Conservation (phyloP, 2,888 invertebrate genomes). For the Timandra comae region DNA sequence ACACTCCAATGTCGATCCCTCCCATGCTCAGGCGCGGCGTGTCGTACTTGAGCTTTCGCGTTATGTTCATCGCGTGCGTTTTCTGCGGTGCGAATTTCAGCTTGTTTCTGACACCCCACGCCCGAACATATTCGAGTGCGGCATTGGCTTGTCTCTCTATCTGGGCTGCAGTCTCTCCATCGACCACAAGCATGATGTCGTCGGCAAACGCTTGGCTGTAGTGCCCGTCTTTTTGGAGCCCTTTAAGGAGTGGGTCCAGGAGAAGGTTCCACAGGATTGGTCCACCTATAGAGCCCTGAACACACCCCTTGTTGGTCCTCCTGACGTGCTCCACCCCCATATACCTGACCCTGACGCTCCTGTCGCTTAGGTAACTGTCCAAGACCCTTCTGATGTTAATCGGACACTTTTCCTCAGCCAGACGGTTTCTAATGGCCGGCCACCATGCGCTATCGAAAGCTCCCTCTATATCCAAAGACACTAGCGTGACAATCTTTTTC, state of each 20-base stretch:
- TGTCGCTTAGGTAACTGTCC: conserved; percentile 5
- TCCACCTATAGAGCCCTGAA: conserved; percentile 12
- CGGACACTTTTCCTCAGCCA: conserved; percentile 7
- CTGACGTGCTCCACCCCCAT: not conserved
- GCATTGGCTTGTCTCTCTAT: conserved; percentile 10
- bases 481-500: not conserved
- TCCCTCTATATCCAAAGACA: conserved; percentile 12
- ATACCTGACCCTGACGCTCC: not conserved
- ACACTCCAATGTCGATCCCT: too few species aligned
- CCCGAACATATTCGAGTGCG: conserved; percentile 12
- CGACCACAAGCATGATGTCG: conserved; percentile 7
- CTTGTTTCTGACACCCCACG: conserved; percentile 6
- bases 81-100: conserved; percentile 1
- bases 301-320: conserved; percentile 3
- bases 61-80: not conserved
- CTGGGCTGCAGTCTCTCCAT: conserved; percentile 6
- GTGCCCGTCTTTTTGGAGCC: not conserved
- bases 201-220: conserved; percentile 15
- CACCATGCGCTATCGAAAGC: conserved; percentile 12
- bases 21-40: not conserved
- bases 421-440: conserved; percentile 5
- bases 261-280: conserved; percentile 17
- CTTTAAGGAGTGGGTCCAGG: conserved; percentile 10
- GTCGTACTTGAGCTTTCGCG: not conserved
- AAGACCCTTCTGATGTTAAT: conserved; percentile 2